Percentiles rank a stretch among this genome's conserved stretches.
phyloP scores from a whole-genome alignment of 2,888 invertebrate species.

The Sphaeridia pumilis region DNA sequence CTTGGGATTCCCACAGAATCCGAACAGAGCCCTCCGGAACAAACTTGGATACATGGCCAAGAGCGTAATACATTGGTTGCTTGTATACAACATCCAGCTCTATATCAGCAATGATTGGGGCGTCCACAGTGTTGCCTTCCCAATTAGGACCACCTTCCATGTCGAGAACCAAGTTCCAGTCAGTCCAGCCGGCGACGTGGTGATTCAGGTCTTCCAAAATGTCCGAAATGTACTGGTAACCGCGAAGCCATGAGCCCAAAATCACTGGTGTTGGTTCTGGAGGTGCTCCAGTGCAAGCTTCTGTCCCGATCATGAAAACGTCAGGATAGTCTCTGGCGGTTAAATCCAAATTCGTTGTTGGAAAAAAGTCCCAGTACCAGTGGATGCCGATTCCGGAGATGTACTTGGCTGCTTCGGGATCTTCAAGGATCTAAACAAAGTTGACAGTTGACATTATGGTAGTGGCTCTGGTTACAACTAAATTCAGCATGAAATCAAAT shows the following conservation, averaged over 20 bases:
- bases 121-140: constrained; percentile 45
- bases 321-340: constrained; percentile 43
- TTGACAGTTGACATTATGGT: too few relatives aligned
- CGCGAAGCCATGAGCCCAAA: constrained; percentile 46
- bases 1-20: constrained; percentile 9
- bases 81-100: constrained; percentile 39
- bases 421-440: constrained; percentile 33
- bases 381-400: constrained; percentile 46
- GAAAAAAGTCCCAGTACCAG: constrained; percentile 45
- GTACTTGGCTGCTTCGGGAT: constrained; percentile 37
- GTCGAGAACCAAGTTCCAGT: constrained; percentile 48
- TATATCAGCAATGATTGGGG: constrained; percentile 44
- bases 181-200: constrained; percentile 46
- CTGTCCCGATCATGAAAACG: constrained; percentile 46
- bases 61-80: constrained; percentile 47
- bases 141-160: constrained; percentile 46
- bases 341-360: constrained; percentile 39
- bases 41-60: constrained; percentile 45
- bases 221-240: constrained; percentile 44
- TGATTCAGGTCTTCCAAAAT: constrained; percentile 45
- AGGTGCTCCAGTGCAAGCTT: constrained; percentile 41
- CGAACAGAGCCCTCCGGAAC: constrained; percentile 34
- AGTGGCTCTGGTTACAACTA: too few relatives aligned
- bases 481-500: too few relatives aligned
- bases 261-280: constrained; percentile 21